phyloP scores from a whole-genome alignment of 2,113 vertebrate genomes.

The Arothron firmamentum region DNA sequence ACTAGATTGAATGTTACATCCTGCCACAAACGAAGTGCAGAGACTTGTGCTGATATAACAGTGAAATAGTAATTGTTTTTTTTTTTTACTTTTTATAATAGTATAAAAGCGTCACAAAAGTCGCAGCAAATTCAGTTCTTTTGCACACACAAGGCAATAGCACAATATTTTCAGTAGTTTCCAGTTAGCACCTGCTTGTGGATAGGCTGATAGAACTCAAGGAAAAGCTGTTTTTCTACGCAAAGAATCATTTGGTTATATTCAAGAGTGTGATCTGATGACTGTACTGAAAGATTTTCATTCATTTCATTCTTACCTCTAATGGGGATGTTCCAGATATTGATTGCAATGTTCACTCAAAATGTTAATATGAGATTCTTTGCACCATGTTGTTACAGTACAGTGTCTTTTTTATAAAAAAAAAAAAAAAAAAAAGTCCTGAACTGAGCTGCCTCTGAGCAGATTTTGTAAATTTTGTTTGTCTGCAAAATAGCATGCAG shows the following conservation, averaged over 20 bases:
- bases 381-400: constrained; percentile 41
- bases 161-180: too few relatives aligned
- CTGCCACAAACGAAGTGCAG: constrained; percentile 21
- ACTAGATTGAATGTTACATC: not conserved
- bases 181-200: too few relatives aligned
- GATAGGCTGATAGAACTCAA: too few relatives aligned
- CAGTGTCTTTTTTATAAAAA: constrained; percentile 32
- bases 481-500: constrained; percentile 12
- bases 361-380: constrained; percentile 12
- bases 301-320: not conserved
- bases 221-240: too few relatives aligned
- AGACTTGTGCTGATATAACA: not conserved
- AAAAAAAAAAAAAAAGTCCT: constrained; percentile 16
- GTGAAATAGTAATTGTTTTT: too few relatives aligned
- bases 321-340: not conserved
- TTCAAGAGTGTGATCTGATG: not conserved
- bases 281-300: too few relatives aligned
- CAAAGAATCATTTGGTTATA: too few relatives aligned
- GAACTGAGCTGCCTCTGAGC: constrained; percentile 43
- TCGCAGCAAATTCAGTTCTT: too few relatives aligned
- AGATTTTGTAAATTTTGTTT: not conserved
- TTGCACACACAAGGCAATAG: too few relatives aligned
- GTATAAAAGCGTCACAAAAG: too few relatives aligned
- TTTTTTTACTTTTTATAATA: too few relatives aligned
- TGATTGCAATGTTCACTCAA: constrained; percentile 3